Evolutionary conservation across 2,113 vertebrate species (phyloP).

Genomic region (Lagopus muta): DNA sequence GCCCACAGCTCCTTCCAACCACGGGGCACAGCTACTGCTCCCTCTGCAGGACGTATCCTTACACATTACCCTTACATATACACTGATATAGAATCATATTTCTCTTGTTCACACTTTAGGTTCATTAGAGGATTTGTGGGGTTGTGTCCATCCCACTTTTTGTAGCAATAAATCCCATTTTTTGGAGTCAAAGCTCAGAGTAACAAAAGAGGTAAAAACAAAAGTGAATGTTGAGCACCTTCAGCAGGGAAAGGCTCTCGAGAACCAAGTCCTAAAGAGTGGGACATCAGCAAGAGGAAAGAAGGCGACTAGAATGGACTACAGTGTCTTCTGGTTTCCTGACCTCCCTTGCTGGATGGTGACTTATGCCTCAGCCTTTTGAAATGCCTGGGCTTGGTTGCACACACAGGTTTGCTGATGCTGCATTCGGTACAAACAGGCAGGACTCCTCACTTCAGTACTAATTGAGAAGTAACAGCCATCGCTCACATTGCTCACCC

Average conservation of each 20-base stretch:
- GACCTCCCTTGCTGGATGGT: neutral
- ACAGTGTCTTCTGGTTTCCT: neutral
- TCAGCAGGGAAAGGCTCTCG: neutral
- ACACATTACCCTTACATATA: too few species aligned
- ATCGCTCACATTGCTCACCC: neutral
- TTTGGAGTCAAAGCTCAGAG: neutral
- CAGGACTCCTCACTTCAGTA: neutral
- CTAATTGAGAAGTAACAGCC: neutral
- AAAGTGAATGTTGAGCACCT: neutral
- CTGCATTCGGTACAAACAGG: neutral
- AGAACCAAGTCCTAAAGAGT: neutral
- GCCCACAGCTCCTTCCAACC: accelerated
- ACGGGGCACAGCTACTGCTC: neutral
- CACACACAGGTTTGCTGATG: neutral
- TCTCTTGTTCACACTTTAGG: accelerated
- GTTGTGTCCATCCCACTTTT: accelerated
- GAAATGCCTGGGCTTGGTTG: neutral
- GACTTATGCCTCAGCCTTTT: neutral
- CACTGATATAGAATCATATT: neutral
- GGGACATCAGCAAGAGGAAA: neutral
- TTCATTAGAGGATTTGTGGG: too few species aligned
- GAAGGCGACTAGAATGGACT: neutral
- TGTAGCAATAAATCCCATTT: neutral
- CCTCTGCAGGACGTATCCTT: neutral
- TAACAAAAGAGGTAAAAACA: neutral